phyloP scores from a whole-genome alignment of 2,888 invertebrate genomes.

The Stratiomys singularior region DNA sequence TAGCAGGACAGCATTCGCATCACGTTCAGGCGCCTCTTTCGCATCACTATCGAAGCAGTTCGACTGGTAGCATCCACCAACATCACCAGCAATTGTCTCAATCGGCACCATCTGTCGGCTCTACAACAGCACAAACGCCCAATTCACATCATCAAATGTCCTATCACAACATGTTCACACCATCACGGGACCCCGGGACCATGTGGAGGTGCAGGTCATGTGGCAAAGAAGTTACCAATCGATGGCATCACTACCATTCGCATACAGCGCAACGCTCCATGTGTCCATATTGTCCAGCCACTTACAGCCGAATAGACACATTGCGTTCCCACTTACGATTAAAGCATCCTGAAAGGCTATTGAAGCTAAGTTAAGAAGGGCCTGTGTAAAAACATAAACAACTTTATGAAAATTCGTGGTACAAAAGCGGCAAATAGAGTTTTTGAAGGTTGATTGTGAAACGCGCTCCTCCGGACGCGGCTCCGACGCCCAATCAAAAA shows the following conservation, averaged over 20 bases:
- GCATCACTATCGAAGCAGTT: conserved; percentile 43
- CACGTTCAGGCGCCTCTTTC: conserved; percentile 43
- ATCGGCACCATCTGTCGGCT: conserved; percentile 22
- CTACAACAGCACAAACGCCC: conserved; percentile 40
- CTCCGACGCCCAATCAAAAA: background rate
- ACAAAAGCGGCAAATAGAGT: background rate
- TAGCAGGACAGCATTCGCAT: conserved; percentile 24
- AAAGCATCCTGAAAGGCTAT: conserved; percentile 72
- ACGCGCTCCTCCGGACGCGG: background rate
- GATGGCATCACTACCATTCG: conserved; percentile 89
- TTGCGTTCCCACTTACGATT: conserved; percentile 82
- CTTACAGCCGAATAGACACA: conserved; percentile 89
- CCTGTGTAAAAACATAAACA: background rate
- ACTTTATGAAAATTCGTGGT: background rate
- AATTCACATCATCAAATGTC: conserved; percentile 69
- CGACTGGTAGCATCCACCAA: conserved; percentile 29
- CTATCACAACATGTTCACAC: conserved; percentile 87
- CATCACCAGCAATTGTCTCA: conserved; percentile 39
- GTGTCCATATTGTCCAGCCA: conserved; percentile 87
- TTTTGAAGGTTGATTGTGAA: background rate
- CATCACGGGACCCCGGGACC: conserved; percentile 75
- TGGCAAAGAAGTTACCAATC: conserved; percentile 86
- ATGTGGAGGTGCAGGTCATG: conserved; percentile 85
- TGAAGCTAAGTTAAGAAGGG: conserved; percentile 60
- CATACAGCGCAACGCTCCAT: conserved; percentile 82